These are phyloP conservation scores for Myrmophylax atrothorax DNA, from an alignment of 2,113 vertebrate species.

Conservation along the genomic window DNA sequence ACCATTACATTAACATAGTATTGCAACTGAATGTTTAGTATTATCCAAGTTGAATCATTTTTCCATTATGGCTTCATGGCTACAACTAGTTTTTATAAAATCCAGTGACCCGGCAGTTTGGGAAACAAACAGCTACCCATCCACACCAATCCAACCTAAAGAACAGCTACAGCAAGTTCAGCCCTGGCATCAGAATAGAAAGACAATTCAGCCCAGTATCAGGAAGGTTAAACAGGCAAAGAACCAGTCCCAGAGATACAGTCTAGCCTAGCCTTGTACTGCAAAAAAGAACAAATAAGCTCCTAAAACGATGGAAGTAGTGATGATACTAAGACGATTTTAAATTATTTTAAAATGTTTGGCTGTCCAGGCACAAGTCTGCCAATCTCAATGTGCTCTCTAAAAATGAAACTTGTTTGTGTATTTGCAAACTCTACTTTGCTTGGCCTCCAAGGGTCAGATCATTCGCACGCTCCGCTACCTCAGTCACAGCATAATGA, in stretches of 20 bases:
- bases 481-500: constrained; percentile 20
- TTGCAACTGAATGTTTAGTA: not conserved
- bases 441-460: not conserved
- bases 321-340: not conserved
- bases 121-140: not conserved
- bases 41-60: not conserved
- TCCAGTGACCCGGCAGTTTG: not conserved
- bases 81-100: not conserved
- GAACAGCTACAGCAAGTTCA: not conserved
- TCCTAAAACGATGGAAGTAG: not conserved
- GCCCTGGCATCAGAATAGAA: not conserved
- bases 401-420: not conserved
- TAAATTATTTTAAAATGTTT: not conserved
- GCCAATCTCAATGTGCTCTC: not conserved
- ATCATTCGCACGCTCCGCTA: not conserved
- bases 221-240: not conserved
- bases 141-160: not conserved
- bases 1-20: not conserved
- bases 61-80: not conserved
- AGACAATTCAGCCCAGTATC: not conserved
- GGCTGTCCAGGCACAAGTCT: not conserved
- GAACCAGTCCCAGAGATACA: not conserved
- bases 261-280: not conserved
- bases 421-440: not conserved
- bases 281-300: not conserved